Evolutionary conservation across 37 sponge, comb jelly and placozoan genomes (phyloP), one percentile per base, ranked within the genome.

Genomic region (Aplysina aerophoba): DNA sequence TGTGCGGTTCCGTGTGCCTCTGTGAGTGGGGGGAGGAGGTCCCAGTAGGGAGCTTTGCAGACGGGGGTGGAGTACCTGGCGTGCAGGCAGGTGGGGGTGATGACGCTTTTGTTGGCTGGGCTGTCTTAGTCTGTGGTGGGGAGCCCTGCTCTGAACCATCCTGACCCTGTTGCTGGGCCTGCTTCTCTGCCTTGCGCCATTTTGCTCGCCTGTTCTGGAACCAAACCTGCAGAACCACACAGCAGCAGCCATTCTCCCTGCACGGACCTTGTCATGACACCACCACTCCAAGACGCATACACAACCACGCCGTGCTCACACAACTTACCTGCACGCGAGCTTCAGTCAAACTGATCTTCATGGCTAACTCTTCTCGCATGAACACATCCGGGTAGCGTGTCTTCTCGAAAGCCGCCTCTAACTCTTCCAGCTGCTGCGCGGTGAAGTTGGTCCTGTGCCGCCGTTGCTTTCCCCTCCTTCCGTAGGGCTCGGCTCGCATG

Each of bases 341-440:
- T 87, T 96, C 96, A 0, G 96, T 96, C 30, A 96, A 88, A 61
- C 65, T 90, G 68, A 96, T 96, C 56, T 89, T 87, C 93, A 92
- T 89, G 6, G 96, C 96, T n/a, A 96, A 84, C 39, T 96, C 96
- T 80, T 96, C 96, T 57, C 96, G 40, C 94, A 92, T 96, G 50
- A 96, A 96, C 16, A 96, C 96, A 81, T 96, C 96, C 1, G 96
- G 96, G 41, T 96, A 96, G 16, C 91, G 81, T 0, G 96, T 96
- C 81, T 96, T 96, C 25, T 91, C 89, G 68, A 96, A 96, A 0
- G 93, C 92, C 22, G 84, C 86, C 59, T 96, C 96, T 73, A 96
- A 38, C 61, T 96, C 96, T 79, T 96, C 94, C 24, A 96, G 78
- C 58, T 96, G 96, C 38, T 96, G 94, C 0, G 91, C 90, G 38